These are phyloP conservation scores for Achlya flavicornis DNA, from an alignment of 2,888 invertebrate genomes.

Conservation along the genomic window DNA sequence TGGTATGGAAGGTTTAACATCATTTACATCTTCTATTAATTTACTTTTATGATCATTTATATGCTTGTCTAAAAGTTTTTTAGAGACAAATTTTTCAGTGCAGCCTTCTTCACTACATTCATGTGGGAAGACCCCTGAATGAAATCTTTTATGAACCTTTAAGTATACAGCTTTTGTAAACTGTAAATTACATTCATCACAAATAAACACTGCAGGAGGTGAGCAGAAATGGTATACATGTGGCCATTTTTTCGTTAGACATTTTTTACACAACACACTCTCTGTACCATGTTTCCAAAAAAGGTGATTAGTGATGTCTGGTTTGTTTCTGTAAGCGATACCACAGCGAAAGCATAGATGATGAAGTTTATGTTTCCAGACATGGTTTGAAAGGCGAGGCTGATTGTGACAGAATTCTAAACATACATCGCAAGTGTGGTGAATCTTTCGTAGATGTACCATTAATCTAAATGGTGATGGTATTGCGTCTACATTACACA, in stretches of 20 bases:
- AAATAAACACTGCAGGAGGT: slow-evolving; percentile 90
- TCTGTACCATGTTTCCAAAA: slow-evolving; percentile 97
- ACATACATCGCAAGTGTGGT: slow-evolving; percentile 94
- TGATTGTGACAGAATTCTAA: slow-evolving; percentile 92
- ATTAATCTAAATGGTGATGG: slow-evolving; percentile 94
- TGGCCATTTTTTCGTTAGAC: slow-evolving; percentile 95
- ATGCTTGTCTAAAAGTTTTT: slow-evolving; percentile 90
- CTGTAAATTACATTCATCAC: slow-evolving; percentile 91
- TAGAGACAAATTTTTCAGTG: slow-evolving; percentile 91
- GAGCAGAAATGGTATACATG: slow-evolving; percentile 96
- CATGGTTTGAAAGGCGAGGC: slow-evolving; percentile 91
- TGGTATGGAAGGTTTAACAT: slow-evolving; percentile 47
- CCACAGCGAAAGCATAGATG: slow-evolving; percentile 95
- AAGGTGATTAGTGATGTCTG: slow-evolving; percentile 93
- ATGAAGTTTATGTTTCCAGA: slow-evolving; percentile 95
- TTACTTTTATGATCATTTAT: slow-evolving; percentile 83
- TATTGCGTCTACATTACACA: slow-evolving; percentile 89
- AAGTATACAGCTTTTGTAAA: slow-evolving; percentile 91
- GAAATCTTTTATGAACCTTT: slow-evolving; percentile 93
- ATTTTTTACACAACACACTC: slow-evolving; percentile 92
- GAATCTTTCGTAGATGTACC: slow-evolving; percentile 93
- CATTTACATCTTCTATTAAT: slow-evolving; percentile 57
- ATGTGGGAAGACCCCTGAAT: slow-evolving; percentile 88
- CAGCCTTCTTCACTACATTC: slow-evolving; percentile 88
- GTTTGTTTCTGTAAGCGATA: slow-evolving; percentile 93